Base-by-base conservation (phyloP, 2,888 invertebrate genomes). In the Tholera decimalis region DNA sequence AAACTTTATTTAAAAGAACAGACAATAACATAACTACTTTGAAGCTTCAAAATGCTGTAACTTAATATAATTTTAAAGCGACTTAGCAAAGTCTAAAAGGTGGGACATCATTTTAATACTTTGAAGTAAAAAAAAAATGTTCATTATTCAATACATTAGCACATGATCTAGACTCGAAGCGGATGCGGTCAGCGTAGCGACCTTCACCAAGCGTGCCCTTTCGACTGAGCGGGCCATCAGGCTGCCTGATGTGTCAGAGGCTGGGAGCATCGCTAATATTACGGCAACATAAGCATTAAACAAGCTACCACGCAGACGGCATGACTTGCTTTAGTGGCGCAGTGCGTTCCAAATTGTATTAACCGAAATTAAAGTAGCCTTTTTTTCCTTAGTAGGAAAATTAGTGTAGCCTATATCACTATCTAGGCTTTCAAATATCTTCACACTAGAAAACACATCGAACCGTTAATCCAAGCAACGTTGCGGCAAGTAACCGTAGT, bases 201-300 rank as follows among this genome's bases (percentile, higher is more conserved):
- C 93, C 93, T 93, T 94, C 92, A 91, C 91, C 84, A 88, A 77
- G 55, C 47, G 59, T 92, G 90, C 90, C 91, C 93, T 93, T 93
- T 93, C 86, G 79, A 86, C 87, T 59, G 57, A 82, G 80, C 73
- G 77, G 77, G 78, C 82, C 81, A 33, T 11, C 18, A 30, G n/a
- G n/a, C n/a, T 22, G 43, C 46, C 47, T 30, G 80, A 82, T 79
- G 83, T 64, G 72, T 71, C 71, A 55, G 75, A 69, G 75, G 70
- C 71, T 68, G 58, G 49, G 46, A 22, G 50, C 47, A 18, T 28
- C 18, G 28, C 64, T 62, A 28, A 20, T 20, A 20, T 13, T 13
- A 58, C 72, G 0, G 44, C 28, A 47, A 18, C 77, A 77, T 74
- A 77, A 73, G 47, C 78, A 74, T 75, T 84, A 79, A 84, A 85